Evolutionary conservation across 2,113 vertebrate genomes (phyloP), one percentile per base, ranked within the genome.

Genomic region (Haplotaxodon microlepis): DNA sequence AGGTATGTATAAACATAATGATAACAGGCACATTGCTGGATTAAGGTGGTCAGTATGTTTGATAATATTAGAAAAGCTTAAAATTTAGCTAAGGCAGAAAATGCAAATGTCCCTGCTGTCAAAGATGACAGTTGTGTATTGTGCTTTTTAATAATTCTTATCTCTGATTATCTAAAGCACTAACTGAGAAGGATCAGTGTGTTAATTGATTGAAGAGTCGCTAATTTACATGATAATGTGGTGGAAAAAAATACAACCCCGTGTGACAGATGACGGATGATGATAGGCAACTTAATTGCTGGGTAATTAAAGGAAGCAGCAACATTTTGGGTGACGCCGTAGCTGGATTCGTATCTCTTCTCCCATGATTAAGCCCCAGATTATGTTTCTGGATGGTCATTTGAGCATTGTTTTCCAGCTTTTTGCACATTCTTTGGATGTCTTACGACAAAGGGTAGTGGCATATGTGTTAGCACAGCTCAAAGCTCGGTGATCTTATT

Each of bases 151-250:
- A 92, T 88, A 84, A 81, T 84, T 90, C 42, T 47, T 89, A 88
- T 94, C 92, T 54, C 83, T 90, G 89, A 95, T 95, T 93, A 94
- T 93, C 92, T 92, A 82, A 93, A 90, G 93, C 93, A 88, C 86
- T 92, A 88, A 92, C 86, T 93, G 94, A 94, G 92, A 91, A 91
- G 90, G 92, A 92, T 94, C 90, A 91, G 91, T 85, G 95, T 94
- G 93, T 92, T 94, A 94, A 95, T 94, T 95, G 94, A 95, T 94
- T 92, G 93, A 95, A 92, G 92, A 94, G 91, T 92, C 47, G 31
- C 91, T 95, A 80, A 95, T 95, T 94, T 94, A 94, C 93, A 94
- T 95, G 92, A 94, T 93, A 94, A 94, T 94, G 90, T 91, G 88
- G 81, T 27, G 51, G 87, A 90, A 90, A 91, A 92, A 92, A 91